phyloP scores from a whole-genome alignment of 2,888 invertebrate genomes.

The Heteropelma amictum region DNA sequence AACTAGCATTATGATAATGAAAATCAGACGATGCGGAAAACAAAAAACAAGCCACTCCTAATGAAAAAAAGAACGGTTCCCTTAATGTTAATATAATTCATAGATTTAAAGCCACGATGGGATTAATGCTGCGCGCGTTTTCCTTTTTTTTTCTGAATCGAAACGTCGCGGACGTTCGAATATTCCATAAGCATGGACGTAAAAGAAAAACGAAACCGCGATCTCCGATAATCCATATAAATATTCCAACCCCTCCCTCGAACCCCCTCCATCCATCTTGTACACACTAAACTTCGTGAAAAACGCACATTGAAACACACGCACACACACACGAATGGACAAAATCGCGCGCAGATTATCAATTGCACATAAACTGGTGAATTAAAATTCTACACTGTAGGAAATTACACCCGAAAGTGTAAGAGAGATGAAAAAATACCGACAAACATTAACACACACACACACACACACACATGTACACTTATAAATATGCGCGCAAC shows the following conservation, averaged over 20 bases:
- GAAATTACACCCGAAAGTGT: too few relatives aligned
- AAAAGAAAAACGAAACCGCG: background rate
- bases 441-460: constrained; percentile 29
- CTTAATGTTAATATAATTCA: constrained; percentile 66
- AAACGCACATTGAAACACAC: constrained; percentile 23
- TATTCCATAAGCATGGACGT: constrained; percentile 36
- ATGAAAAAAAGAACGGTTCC: constrained; percentile 65
- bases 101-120: constrained; percentile 40
- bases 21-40: constrained; percentile 18
- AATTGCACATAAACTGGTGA: constrained; percentile 70
- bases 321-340: constrained; percentile 6
- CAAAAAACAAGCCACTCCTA: constrained; percentile 62
- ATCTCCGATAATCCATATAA: constrained; percentile 36
- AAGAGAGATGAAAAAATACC: constrained; percentile 7
- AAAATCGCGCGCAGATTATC: constrained; percentile 72
- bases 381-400: too few relatives aligned
- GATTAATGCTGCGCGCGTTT: constrained; percentile 51
- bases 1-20: constrained; percentile 46
- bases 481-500: constrained; percentile 57
- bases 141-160: too few relatives aligned
- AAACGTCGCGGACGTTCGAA: constrained; percentile 53
- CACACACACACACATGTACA: constrained; percentile 38
- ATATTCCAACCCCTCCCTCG: constrained; percentile 35
- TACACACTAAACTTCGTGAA: constrained; percentile 40
- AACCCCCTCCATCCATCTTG: constrained; percentile 17